These are phyloP conservation scores for Scaptomyza cyrtandrae DNA, from an alignment of 2,888 invertebrate species.

Conservation along the genomic window DNA sequence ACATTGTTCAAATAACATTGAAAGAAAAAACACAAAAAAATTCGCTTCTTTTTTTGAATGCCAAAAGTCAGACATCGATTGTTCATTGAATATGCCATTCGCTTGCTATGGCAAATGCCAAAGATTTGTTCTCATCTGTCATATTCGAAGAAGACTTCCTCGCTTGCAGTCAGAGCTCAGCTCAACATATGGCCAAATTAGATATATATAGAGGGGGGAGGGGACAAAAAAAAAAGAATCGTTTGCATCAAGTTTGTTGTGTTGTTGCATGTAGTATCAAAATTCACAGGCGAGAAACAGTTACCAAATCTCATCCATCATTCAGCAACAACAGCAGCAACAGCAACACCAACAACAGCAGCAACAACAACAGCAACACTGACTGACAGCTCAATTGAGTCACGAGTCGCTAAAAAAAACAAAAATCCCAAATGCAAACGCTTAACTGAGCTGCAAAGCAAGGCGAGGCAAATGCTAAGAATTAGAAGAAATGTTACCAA, in stretches of 20 bases:
- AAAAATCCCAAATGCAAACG: constrained; percentile 71
- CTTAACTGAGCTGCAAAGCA: constrained; percentile 3
- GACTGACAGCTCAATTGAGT: constrained; percentile 70
- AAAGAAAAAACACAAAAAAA: no score
- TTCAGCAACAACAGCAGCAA: constrained; percentile 16
- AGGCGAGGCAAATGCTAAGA: constrained; percentile 58
- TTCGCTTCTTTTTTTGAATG: background rate
- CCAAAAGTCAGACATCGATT: constrained; percentile 8
- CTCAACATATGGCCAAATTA: constrained; percentile 21
- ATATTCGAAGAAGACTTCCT: constrained; percentile 17
- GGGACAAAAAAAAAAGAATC: no score
- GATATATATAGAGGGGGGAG: background rate
- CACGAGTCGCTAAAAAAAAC: constrained; percentile 42
- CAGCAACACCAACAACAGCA: constrained; percentile 42
- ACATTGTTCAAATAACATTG: constrained; percentile 2
- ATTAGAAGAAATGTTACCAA: constrained; percentile 50
- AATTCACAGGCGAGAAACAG: background rate
- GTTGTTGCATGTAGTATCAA: constrained; percentile 17
- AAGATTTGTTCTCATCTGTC: constrained; percentile 28
- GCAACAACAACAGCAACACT: constrained; percentile 23
- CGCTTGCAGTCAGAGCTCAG: background rate
- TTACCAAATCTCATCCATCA: constrained; percentile 26
- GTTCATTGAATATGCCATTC: constrained; percentile 22
- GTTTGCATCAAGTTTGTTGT: background rate
- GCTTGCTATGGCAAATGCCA: background rate